A percentile compares a stretch with the other conserved stretches of the same genome.
Conservation (phyloP, 2,113 vertebrate species). For the Lycaon pictus region DNA sequence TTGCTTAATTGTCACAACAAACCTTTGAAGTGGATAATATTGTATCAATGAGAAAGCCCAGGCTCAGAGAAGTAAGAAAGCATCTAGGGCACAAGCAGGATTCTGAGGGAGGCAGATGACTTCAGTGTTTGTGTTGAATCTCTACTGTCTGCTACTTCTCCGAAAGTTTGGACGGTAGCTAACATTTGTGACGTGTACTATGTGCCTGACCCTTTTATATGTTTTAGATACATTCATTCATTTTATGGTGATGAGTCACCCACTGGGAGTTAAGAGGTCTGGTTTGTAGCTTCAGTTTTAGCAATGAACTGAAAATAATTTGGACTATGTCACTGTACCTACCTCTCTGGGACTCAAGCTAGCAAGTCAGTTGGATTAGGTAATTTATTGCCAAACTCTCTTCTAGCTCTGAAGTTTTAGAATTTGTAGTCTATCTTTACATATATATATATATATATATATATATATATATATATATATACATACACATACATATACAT, state of each 20-base stretch:
- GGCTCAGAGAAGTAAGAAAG: neutral
- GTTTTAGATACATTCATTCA: neutral
- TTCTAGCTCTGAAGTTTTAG: neutral
- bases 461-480: too few species aligned
- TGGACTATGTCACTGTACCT: neutral
- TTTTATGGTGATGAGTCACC: neutral
- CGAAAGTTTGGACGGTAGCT: neutral
- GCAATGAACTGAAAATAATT: neutral
- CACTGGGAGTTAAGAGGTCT: neutral
- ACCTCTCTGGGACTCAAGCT: neutral
- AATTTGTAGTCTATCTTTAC: neutral
- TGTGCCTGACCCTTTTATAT: neutral
- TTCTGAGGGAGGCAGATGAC: neutral
- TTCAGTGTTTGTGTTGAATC: neutral
- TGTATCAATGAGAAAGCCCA: neutral
- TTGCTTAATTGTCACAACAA: slow-evolving; percentile 23
- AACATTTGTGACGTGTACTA: neutral
- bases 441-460: neutral
- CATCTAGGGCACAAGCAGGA: neutral
- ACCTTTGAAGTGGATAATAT: neutral
- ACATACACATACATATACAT: too few species aligned
- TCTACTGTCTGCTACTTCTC: neutral
- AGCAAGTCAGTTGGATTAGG: neutral
- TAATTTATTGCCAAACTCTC: neutral
- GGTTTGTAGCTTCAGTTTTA: neutral